Evolutionary conservation across 2,113 vertebrate species (phyloP).

Genomic region (Trochalopteron elliotii): DNA sequence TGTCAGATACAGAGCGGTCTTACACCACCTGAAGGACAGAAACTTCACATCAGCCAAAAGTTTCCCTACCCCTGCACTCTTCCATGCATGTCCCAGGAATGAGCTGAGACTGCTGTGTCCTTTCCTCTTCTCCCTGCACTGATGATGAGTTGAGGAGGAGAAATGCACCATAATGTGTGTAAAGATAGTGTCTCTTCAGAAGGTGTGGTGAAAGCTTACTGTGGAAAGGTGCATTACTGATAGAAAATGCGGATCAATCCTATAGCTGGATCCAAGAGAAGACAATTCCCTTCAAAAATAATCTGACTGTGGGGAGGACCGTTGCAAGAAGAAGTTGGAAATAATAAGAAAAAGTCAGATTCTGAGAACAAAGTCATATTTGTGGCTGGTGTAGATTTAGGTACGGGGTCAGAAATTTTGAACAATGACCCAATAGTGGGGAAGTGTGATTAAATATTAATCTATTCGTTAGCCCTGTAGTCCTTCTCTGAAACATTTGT

Average conservation of each 20-base stretch:
- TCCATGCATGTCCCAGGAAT: neutral
- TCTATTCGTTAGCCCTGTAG: constrained; percentile 26
- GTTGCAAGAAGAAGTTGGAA: neutral
- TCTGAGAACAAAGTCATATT: neutral
- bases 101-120: neutral
- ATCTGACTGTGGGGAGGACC: neutral
- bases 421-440: neutral
- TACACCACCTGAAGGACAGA: neutral
- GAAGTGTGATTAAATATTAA: neutral
- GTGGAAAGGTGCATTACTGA: neutral
- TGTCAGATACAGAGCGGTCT: neutral
- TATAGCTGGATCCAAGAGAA: neutral
- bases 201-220: neutral
- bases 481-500: constrained; percentile 9
- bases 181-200: fast-evolving
- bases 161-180: fast-evolving
- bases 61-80: fast-evolving
- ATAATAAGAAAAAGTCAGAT: neutral
- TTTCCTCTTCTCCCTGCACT: neutral
- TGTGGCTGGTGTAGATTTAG: neutral
- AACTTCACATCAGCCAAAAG: fast-evolving
- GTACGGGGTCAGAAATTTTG: neutral
- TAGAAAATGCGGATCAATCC: neutral
- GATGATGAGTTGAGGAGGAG: neutral
- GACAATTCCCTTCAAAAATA: neutral